Conservation (phyloP, 2,113 vertebrate species). For the Leptodactylus fuscus region DNA sequence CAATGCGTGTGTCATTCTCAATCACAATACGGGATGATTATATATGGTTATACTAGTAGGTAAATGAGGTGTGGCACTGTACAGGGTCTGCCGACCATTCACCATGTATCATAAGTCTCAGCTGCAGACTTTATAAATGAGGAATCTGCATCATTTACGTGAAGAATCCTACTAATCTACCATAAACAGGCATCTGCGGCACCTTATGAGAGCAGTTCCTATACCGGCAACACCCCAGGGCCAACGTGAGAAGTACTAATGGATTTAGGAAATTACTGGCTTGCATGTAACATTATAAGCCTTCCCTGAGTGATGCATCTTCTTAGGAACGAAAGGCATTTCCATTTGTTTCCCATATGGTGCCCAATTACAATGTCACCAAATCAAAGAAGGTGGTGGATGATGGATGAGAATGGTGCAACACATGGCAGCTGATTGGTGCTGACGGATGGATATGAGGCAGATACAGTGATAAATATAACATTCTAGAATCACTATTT, state of each 20-base stretch:
- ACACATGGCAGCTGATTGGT: background rate
- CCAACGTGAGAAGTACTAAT: background rate
- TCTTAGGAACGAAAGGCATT: background rate
- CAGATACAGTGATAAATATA: background rate
- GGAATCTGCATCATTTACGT: background rate
- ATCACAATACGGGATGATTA: no score
- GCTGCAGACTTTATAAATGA: no score
- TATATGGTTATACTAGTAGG: no score
- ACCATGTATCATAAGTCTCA: no score
- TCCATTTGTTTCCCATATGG: background rate
- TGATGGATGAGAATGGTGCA: background rate
- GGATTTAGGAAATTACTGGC: background rate
- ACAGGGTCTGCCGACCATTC: no score
- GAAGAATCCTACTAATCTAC: background rate
- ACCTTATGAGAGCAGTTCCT: background rate
- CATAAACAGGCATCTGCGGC: no score
- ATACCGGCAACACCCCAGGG: background rate
- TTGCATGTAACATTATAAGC: background rate
- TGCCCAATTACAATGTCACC: background rate
- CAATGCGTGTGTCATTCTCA: no score
- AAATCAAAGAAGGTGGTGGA: background rate
- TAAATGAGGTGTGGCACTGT: no score
- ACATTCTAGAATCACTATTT: background rate
- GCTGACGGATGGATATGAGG: background rate
- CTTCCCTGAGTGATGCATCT: background rate